Conservation (phyloP, 2,113 vertebrate genomes). For the Leiothrix lutea region DNA sequence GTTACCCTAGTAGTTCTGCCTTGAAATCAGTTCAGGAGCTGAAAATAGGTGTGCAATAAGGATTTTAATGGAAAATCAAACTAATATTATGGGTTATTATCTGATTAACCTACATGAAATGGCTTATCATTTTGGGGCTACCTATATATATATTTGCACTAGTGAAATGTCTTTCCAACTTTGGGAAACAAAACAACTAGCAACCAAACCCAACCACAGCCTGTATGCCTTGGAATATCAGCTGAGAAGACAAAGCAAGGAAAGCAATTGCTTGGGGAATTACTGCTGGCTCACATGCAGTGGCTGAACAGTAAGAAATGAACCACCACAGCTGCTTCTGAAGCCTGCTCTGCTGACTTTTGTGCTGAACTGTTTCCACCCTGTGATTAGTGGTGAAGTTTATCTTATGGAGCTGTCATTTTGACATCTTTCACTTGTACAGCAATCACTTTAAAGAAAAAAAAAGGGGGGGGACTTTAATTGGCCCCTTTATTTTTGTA, state of each 20-base stretch:
- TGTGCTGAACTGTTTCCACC: conserved; percentile 18
- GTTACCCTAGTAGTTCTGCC: not conserved
- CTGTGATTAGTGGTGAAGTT: conserved; percentile 3
- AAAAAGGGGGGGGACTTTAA: not conserved
- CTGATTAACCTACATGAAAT: not conserved
- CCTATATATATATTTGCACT: accelerated
- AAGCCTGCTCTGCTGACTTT: not conserved
- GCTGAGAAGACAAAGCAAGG: not conserved
- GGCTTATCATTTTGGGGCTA: not conserved
- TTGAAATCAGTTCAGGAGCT: not conserved
- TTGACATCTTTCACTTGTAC: not conserved
- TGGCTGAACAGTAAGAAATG: not conserved
- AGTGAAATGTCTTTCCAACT: not conserved
- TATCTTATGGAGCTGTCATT: not conserved
- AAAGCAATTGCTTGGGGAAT: not conserved
- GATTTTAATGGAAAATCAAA: not conserved
- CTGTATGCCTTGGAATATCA: not conserved
- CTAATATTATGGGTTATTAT: not conserved
- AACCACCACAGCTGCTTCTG: not conserved
- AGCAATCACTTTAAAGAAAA: not conserved
- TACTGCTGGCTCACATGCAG: not conserved
- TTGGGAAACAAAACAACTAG: not conserved
- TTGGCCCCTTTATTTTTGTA: not conserved
- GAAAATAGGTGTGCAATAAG: not conserved
- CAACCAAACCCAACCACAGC: not conserved